Percentiles rank a stretch among this genome's conserved stretches.
Evolutionary conservation across 1,140 invertebrate species (phyloP).

Genomic region (Drosophila obscura): DNA sequence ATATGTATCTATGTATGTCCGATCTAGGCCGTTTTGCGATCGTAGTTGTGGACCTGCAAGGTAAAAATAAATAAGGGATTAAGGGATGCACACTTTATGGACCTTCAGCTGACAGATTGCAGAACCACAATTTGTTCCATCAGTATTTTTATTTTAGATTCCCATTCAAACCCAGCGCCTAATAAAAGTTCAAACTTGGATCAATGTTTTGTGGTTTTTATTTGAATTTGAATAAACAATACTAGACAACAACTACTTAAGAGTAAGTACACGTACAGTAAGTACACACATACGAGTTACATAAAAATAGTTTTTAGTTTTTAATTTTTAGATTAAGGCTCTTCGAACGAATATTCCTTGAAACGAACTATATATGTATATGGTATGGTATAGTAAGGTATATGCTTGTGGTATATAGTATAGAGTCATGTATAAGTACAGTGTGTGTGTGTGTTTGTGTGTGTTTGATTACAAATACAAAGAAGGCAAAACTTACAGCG

Average conservation of each 20-base stretch:
- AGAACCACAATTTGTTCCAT: too few species aligned
- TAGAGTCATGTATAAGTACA: slow-evolving; percentile 57
- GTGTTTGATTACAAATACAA: slow-evolving; percentile 43
- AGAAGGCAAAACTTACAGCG: slow-evolving; percentile 76
- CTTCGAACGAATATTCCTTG: slow-evolving; percentile 46
- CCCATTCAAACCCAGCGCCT: too few species aligned
- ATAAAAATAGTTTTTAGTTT: slow-evolving; percentile 67
- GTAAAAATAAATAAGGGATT: too few species aligned
- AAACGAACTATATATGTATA: slow-evolving; percentile 29
- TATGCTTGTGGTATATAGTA: slow-evolving; percentile 25
- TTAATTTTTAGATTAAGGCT: neutral
- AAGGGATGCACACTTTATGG: too few species aligned
- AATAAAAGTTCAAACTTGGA: neutral
- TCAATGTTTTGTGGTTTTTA: slow-evolving; percentile 46
- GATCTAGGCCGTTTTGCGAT: too few species aligned
- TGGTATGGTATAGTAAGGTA: slow-evolving; percentile 4
- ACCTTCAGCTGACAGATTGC: too few species aligned
- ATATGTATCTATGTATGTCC: too few species aligned
- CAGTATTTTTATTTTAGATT: too few species aligned
- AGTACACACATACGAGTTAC: slow-evolving; percentile 71
- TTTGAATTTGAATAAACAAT: slow-evolving; percentile 81
- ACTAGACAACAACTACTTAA: slow-evolving; percentile 80
- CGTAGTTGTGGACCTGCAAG: too few species aligned
- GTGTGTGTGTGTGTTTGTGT: slow-evolving; percentile 49
- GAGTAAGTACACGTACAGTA: slow-evolving; percentile 54